phyloP scores from a whole-genome alignment of 2,888 invertebrate species.

The Dynastes hyllus region DNA sequence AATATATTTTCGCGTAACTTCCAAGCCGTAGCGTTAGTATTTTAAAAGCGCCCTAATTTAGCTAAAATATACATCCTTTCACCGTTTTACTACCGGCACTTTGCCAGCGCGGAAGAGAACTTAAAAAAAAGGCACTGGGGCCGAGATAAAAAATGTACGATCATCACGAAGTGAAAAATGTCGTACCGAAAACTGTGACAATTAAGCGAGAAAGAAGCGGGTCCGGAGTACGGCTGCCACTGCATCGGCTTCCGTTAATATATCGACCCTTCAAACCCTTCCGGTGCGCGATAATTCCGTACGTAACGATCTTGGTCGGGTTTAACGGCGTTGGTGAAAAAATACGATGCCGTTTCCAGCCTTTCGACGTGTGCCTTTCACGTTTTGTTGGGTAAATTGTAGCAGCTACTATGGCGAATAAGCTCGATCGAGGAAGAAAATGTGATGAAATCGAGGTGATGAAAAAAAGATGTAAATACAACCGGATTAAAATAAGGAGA shows the following conservation, averaged over 20 bases:
- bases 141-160: constrained; percentile 13
- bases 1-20: too few species aligned
- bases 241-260: constrained; percentile 25
- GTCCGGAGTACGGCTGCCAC: neutral
- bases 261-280: constrained; percentile 30
- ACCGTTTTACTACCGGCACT: too few species aligned
- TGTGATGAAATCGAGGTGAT: too few species aligned
- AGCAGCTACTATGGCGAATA: too few species aligned
- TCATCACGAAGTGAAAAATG: constrained; percentile 14
- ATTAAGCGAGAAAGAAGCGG: neutral
- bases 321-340: neutral
- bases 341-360: neutral
- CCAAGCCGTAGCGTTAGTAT: too few species aligned
- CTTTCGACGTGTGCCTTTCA: neutral
- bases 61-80: too few species aligned
- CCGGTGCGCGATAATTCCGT: constrained; percentile 21
- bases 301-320: constrained; percentile 3
- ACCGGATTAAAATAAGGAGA: too few species aligned
- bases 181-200: constrained; percentile 20
- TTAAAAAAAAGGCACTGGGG: neutral
- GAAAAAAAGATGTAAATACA: too few species aligned
- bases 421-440: too few species aligned
- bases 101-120: neutral
- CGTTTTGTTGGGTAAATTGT: neutral
- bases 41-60: too few species aligned